Conservation (phyloP, 2,113 vertebrate species). For the Chloebia gouldiae region DNA sequence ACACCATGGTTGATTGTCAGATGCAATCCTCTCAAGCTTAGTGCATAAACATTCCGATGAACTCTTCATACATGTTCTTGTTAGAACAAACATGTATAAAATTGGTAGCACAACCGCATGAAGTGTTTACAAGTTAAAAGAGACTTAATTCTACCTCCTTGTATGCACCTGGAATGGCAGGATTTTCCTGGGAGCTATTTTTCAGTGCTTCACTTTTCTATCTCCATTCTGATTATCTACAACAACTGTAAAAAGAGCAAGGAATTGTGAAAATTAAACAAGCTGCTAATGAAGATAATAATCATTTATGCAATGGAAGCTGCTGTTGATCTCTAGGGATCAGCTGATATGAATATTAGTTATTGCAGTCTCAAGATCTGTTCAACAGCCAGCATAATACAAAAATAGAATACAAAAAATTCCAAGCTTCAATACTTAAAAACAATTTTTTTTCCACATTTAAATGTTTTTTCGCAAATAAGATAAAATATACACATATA, state of each 20-base stretch:
- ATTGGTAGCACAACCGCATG: neutral
- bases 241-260: neutral
- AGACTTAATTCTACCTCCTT: neutral
- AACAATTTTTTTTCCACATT: neutral
- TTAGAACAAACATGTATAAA: neutral
- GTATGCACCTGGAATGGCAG: neutral
- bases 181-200: neutral
- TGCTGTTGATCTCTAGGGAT: neutral
- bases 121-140: neutral
- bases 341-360: neutral
- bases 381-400: neutral
- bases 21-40: neutral
- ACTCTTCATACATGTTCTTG: neutral
- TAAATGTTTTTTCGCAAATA: neutral
- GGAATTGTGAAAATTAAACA: neutral
- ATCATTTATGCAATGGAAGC: neutral
- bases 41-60: neutral
- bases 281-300: neutral
- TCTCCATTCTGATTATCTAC: neutral
- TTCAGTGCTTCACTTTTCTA: neutral
- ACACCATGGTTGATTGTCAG: neutral
- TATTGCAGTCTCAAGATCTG: neutral
- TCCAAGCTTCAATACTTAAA: neutral
- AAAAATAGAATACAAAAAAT: neutral
- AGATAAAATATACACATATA: neutral